Base-by-base conservation (phyloP, 2,797 vertebrate species). In the Enoplosus armatus region DNA sequence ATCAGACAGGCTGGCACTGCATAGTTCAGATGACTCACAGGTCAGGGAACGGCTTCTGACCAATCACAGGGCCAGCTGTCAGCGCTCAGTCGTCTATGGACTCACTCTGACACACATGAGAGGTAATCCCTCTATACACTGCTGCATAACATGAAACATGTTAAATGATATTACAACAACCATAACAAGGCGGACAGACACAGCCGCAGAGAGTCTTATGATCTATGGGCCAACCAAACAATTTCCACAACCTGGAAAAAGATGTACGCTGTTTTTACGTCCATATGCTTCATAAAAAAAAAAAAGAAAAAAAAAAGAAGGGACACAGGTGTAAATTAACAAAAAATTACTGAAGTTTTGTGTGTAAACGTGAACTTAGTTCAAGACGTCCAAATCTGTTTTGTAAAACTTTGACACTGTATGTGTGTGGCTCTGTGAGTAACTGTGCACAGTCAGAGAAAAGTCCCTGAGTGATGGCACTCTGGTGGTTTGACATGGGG, bases 51-150 rank as follows among this genome's bases (percentile, higher is more conserved):
- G 24, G 54, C 76, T 67, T 81, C 45, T 29, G 77, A 70, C 76
- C 72, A 84, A 81, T 71, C 45, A 59, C 29, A 71, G 64, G 61
- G 77, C 68, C 87, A 80, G 73, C 66, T 81, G 77, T 83, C 72
- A 59, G 64, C 39, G 5, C 70, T 72, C 50, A 60, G 54, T 81
- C 82, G 72, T 86, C 63, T 26, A 29, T 37, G 48, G 65, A 77
- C 66, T 43, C 41, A 45, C 9, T 76, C 47, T 66, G 60, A 85
- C 68, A 72, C 39, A 45, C 47, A 60, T 2, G 9, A 72, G 11
- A 7, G 1, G 22, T 63, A 63, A 63, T 61, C 63, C 54, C n/a
- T 51, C 9, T 0, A 58, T 18, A 27, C 47, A 37, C 20, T 26
- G 64, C 43, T 11, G 2, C 24, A 18, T 47, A 59, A 60, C 58